Percentiles rank a stretch among this genome's conserved stretches.
These are phyloP conservation scores for Ceratoteleas bidentatus DNA, from an alignment of 1,140 invertebrate genomes.

Conservation along the genomic window DNA sequence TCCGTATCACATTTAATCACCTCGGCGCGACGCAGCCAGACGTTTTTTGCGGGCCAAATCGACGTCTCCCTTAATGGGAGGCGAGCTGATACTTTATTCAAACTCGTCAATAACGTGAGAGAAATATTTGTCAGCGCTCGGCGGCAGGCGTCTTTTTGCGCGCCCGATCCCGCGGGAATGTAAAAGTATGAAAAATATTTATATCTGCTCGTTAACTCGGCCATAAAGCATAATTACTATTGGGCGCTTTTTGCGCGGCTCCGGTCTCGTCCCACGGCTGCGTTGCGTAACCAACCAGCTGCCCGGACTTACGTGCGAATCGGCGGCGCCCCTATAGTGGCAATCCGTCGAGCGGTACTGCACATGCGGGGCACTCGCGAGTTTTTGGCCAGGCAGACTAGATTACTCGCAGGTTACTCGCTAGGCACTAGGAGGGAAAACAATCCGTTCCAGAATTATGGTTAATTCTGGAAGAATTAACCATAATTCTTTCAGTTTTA, in stretches of 20 bases:
- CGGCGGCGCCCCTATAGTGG: slow-evolving; percentile 10
- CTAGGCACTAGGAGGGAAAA: too few relatives aligned
- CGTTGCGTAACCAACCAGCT: slow-evolving; percentile 44
- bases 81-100: slow-evolving; percentile 20
- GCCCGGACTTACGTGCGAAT: slow-evolving; percentile 33
- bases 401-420: too few relatives aligned
- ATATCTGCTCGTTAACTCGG: slow-evolving; percentile 54
- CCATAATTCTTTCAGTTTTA: too few relatives aligned
- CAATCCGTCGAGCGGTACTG: too few relatives aligned
- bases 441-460: too few relatives aligned
- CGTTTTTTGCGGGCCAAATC: background rate
- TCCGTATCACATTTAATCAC: background rate
- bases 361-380: too few relatives aligned
- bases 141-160: slow-evolving; percentile 32
- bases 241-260: slow-evolving; percentile 36
- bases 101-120: slow-evolving; percentile 44
- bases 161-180: slow-evolving; percentile 35
- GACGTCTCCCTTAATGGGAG: slow-evolving; percentile 19
- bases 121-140: slow-evolving; percentile 52
- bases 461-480: too few relatives aligned
- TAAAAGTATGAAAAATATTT: slow-evolving; percentile 67
- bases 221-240: slow-evolving; percentile 62
- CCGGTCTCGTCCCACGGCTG: slow-evolving; percentile 29
- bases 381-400: too few relatives aligned
- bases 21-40: background rate